Conservation (phyloP, 2,113 vertebrate species). For the Ctenodactylus gundi region DNA sequence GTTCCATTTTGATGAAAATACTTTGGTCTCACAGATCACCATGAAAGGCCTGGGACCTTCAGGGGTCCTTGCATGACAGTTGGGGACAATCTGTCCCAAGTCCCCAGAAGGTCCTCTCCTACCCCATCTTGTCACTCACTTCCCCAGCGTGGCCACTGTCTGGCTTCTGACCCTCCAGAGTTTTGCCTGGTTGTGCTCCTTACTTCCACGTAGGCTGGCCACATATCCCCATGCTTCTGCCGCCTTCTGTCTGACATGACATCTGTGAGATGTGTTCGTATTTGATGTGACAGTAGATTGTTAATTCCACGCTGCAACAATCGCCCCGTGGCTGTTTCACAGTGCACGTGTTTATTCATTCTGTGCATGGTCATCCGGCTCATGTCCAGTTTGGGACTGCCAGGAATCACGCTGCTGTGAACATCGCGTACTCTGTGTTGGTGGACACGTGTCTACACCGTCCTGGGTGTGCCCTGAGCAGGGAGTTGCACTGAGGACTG, state of each 20-base stretch:
- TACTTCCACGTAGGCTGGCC: no score
- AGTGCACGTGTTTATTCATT: neutral
- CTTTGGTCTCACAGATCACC: neutral
- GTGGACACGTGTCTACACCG: neutral
- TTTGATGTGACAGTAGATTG: neutral
- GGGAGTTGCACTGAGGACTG: neutral
- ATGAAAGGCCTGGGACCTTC: neutral
- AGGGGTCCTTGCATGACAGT: neutral
- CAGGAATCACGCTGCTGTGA: neutral
- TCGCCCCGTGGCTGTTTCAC: neutral
- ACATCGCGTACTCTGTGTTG: neutral
- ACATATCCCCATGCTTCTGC: neutral
- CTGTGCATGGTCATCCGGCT: neutral
- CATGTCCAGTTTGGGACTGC: neutral
- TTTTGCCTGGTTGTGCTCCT: neutral
- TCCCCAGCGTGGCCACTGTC: neutral
- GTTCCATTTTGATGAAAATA: neutral
- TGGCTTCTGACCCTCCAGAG: neutral
- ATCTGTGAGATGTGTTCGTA: neutral
- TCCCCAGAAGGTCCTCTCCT: neutral
- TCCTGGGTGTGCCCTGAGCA: neutral
- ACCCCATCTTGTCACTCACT: neutral
- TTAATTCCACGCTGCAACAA: neutral
- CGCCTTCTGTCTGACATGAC: neutral
- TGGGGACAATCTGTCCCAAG: neutral